A percentile compares a stretch with the other conserved stretches of the same genome.
Conservation (phyloP, 2,888 invertebrate species). For the Acrobasis consociella region DNA sequence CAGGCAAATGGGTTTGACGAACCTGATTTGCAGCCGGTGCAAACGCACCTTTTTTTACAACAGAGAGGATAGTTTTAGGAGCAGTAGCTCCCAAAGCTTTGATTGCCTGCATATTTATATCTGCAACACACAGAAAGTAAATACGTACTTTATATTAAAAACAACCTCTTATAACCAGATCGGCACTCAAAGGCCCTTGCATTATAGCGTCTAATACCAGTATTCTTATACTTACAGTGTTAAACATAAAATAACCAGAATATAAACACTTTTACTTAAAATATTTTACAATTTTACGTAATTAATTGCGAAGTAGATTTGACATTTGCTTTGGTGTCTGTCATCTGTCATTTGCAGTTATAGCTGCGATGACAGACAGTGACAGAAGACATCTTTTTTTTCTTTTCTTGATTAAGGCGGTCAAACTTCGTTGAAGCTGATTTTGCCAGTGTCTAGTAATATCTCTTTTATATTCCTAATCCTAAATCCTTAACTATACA, state of each 20-base stretch:
- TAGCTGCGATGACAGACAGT: not conserved
- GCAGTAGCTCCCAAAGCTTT: conserved; percentile 66
- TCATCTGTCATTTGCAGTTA: too few species aligned
- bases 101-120: conserved; percentile 67
- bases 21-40: conserved; percentile 67
- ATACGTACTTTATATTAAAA: not conserved
- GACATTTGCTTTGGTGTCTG: not conserved
- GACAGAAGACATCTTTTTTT: too few species aligned
- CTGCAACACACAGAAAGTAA: conserved; percentile 13
- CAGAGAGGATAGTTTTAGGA: conserved; percentile 61
- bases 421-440: too few species aligned
- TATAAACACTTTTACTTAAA: conserved; percentile 39
- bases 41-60: conserved; percentile 79
- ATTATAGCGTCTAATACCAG: conserved; percentile 5
- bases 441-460: too few species aligned
- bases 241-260: conserved; percentile 8
- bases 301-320: conserved; percentile 44
- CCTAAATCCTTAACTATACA: too few species aligned
- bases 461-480: too few species aligned
- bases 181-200: not conserved
- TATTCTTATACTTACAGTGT: conserved; percentile 40
- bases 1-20: conserved; percentile 73
- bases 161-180: not conserved
- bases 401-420: too few species aligned
- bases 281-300: conserved; percentile 53